Evolutionary conservation across 2,113 vertebrate species (phyloP).

Genomic region (Cavia aperea): DNA sequence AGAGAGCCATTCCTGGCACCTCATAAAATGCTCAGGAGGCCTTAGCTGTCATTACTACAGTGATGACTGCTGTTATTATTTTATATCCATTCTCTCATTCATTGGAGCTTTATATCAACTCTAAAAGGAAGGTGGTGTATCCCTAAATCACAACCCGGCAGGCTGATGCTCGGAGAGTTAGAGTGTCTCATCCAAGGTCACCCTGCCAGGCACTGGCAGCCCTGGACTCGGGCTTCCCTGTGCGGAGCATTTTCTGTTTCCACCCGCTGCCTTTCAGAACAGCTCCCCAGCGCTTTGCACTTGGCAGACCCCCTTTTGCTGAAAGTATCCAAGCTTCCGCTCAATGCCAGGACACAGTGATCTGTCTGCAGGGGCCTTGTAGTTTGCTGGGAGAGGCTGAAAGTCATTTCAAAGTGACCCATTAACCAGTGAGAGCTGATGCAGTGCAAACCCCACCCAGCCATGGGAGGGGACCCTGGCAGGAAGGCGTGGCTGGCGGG

Average conservation of each 20-base stretch:
- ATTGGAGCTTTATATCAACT: not conserved
- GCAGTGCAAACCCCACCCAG: not conserved
- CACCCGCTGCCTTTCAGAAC: not conserved
- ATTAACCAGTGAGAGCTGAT: not conserved
- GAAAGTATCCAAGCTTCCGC: not conserved
- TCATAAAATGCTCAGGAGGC: not conserved
- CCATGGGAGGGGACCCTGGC: not conserved
- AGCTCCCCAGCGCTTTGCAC: not conserved
- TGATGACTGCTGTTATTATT: fast-evolving
- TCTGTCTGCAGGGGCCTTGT: conserved; percentile 27
- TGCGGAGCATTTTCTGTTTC: not conserved
- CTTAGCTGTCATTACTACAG: not conserved
- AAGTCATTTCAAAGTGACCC: conserved; percentile 39
- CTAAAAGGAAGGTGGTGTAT: not conserved
- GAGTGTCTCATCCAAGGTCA: not conserved
- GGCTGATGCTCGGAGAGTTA: not conserved
- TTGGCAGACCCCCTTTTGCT: not conserved
- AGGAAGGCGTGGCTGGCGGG: not conserved
- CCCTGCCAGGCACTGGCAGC: fast-evolving
- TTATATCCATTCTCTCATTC: not conserved
- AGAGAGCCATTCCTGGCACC: not conserved
- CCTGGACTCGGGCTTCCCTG: fast-evolving
- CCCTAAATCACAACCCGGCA: not conserved
- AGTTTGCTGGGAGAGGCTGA: not conserved
- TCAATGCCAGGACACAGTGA: not conserved